Percentiles rank a stretch among this genome's conserved stretches.
Conservation (phyloP, 2,113 vertebrate species). For the Ictalurus furcatus region DNA sequence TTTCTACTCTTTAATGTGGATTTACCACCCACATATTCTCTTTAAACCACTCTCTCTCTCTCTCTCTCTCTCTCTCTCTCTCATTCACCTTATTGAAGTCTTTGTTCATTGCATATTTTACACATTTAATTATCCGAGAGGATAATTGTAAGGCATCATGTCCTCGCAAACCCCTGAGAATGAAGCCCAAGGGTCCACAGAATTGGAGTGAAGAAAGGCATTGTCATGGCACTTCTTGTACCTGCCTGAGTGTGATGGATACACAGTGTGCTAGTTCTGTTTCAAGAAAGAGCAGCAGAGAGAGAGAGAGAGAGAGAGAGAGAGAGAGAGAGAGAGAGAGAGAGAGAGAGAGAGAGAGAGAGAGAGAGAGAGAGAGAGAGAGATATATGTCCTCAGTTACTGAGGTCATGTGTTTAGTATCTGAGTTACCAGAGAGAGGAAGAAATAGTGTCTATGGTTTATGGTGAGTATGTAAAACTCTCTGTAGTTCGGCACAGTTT, state of each 20-base stretch:
- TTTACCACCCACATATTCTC: slow-evolving; percentile 30
- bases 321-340: background rate
- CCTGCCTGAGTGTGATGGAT: slow-evolving; percentile 67
- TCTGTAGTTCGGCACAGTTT: background rate
- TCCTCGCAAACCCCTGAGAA: slow-evolving; percentile 62
- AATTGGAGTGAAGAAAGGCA: slow-evolving; percentile 69
- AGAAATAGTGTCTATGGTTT: background rate
- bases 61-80: background rate
- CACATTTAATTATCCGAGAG: slow-evolving; percentile 48
- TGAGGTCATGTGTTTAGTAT: background rate
- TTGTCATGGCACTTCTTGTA: slow-evolving; percentile 67
- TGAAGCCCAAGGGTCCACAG: slow-evolving; percentile 67
- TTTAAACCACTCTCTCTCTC: background rate
- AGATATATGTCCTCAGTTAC: background rate
- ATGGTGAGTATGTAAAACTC: background rate
- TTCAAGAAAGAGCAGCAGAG: background rate
- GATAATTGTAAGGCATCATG: slow-evolving; percentile 61
- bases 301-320: background rate
- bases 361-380: background rate
- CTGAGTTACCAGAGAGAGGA: background rate
- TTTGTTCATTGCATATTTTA: slow-evolving; percentile 37
- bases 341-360: background rate
- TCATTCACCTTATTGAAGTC: background rate
- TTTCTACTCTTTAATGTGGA: slow-evolving; percentile 35
- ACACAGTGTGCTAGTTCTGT: slow-evolving; percentile 66